phyloP scores from a whole-genome alignment of 2,888 invertebrate species.

The Melinaea marsaeus region DNA sequence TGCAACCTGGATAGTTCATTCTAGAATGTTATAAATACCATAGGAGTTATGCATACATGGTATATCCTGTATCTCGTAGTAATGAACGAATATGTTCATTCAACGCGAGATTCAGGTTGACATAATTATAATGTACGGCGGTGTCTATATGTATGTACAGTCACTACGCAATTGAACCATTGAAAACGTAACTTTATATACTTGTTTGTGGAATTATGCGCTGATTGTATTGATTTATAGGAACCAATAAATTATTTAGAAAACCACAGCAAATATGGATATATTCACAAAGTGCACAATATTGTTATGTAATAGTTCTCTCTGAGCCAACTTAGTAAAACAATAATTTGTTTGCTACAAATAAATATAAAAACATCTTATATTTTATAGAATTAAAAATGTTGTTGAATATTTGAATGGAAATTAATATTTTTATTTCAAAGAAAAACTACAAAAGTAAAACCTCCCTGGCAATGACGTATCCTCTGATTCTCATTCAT shows the following conservation, averaged over 20 bases:
- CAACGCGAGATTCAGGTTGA: not conserved
- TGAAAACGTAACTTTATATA: not conserved
- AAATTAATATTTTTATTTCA: not conserved
- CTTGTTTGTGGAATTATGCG: not conserved
- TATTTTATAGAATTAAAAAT: too few relatives aligned
- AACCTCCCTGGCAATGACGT: not conserved
- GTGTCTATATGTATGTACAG: not conserved
- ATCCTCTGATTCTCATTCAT: not conserved
- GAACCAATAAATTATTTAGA: too few relatives aligned
- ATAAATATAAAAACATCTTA: too few relatives aligned
- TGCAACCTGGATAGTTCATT: too few relatives aligned
- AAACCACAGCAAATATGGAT: too few relatives aligned
- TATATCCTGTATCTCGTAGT: not conserved
- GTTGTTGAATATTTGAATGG: too few relatives aligned
- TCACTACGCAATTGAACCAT: constrained; percentile 3
- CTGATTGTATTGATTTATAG: not conserved
- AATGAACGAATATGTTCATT: not conserved
- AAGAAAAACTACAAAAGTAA: not conserved
- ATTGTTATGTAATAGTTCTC: too few relatives aligned
- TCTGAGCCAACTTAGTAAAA: too few relatives aligned
- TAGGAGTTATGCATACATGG: too few relatives aligned
- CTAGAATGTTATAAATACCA: too few relatives aligned
- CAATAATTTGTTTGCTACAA: too few relatives aligned
- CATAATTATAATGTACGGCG: not conserved
- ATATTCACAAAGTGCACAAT: too few relatives aligned